These are phyloP conservation scores for Scaptomyza caliginosa DNA, from an alignment of 2,888 invertebrate genomes.

Conservation along the genomic window DNA sequence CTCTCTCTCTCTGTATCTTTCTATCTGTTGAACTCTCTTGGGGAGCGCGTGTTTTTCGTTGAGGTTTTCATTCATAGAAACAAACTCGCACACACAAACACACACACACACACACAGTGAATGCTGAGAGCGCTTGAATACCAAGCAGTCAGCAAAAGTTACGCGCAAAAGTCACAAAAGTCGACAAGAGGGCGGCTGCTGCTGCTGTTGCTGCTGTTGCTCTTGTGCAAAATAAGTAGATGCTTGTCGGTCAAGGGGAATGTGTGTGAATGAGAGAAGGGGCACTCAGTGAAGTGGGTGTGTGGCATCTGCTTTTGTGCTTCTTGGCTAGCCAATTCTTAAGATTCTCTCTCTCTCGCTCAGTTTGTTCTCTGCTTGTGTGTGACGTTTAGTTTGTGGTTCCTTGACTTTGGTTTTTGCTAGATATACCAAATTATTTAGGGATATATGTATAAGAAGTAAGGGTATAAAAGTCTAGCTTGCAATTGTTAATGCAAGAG, in stretches of 20 bases:
- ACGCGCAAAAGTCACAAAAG: constrained; percentile 38
- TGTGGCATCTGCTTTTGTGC: constrained; percentile 30
- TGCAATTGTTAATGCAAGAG: too few relatives aligned
- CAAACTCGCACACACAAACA: constrained; percentile 15
- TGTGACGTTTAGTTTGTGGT: constrained; percentile 63
- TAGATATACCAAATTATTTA: constrained; percentile 16
- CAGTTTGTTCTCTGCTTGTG: constrained; percentile 11
- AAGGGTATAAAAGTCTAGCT: neutral
- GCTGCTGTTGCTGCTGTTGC: constrained; percentile 20
- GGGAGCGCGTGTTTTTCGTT: constrained; percentile 8
- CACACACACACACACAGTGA: constrained; percentile 42
- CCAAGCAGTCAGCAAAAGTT: constrained; percentile 71
- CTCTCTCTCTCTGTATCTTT: too few relatives aligned
- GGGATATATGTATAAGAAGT: constrained; percentile 11
- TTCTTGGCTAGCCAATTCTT: constrained; percentile 29
- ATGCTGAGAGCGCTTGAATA: constrained; percentile 47
- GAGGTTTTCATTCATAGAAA: constrained; percentile 65
- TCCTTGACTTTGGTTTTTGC: constrained; percentile 74
- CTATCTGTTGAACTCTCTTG: neutral
- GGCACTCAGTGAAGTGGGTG: neutral
- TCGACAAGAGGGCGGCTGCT: constrained; percentile 3
- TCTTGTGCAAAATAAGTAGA: constrained; percentile 3
- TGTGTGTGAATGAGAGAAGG: neutral
- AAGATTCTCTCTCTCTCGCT: constrained; percentile 8
- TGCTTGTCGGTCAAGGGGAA: neutral